phyloP scores from a whole-genome alignment of 2,797 vertebrate species.

The Apodemus agrarius region DNA sequence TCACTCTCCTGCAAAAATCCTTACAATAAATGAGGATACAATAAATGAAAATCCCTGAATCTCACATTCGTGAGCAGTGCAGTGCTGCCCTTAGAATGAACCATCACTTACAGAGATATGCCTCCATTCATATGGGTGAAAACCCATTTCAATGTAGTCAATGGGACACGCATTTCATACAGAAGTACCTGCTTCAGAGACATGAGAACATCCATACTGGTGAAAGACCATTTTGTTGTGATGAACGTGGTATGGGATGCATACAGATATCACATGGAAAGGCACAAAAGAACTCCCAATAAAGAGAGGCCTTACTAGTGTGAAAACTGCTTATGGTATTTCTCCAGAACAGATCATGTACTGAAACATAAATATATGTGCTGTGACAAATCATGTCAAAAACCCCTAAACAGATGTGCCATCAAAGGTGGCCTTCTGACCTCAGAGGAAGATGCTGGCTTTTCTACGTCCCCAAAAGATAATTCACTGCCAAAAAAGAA shows the following conservation, averaged over 20 bases:
- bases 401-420: constrained; percentile 93
- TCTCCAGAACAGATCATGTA: constrained; percentile 98
- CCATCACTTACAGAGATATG: constrained; percentile 99
- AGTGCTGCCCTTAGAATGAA: constrained; percentile 99
- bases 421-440: constrained; percentile 92
- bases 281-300: constrained; percentile 99
- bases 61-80: constrained; percentile 98
- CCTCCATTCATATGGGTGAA: constrained; percentile 99
- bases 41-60: constrained; percentile 98
- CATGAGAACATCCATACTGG: constrained; percentile 99
- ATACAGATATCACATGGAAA: constrained; percentile 99
- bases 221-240: constrained; percentile 94
- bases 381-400: constrained; percentile 98
- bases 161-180: constrained; percentile 99
- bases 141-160: constrained; percentile 99
- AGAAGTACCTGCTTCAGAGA: constrained; percentile 99
- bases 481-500: constrained; percentile 97
- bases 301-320: constrained; percentile 99
- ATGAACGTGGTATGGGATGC: constrained; percentile 99
- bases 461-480: constrained; percentile 93
- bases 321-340: constrained; percentile 99
- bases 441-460: constrained; percentile 88
- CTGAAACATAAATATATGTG: constrained; percentile 99
- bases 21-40: constrained; percentile 98
- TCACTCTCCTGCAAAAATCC: constrained; percentile 84